These are phyloP conservation scores for Poecilia wingei DNA, from an alignment of 2,797 vertebrate species.

Conservation along the genomic window DNA sequence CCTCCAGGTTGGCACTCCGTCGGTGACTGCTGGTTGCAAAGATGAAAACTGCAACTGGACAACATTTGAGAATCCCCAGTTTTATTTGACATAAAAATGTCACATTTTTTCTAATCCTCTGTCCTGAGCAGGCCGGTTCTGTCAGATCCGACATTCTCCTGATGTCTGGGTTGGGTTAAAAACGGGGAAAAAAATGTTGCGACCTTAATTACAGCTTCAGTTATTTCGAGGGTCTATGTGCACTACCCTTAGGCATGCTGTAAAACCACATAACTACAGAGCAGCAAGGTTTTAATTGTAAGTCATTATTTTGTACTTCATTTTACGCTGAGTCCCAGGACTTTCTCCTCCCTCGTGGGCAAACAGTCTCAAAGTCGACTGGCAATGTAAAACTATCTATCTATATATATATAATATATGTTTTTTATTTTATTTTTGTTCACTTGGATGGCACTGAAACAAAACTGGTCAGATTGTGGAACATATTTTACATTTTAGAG, in stretches of 20 bases:
- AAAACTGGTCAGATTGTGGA: constrained; percentile 1
- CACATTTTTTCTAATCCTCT: neutral
- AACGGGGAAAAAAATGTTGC: constrained; percentile 59
- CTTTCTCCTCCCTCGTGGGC: constrained; percentile 74
- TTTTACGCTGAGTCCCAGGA: constrained; percentile 70
- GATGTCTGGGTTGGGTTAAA: constrained; percentile 64
- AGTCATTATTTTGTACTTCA: constrained; percentile 79
- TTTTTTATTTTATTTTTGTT: constrained; percentile 10
- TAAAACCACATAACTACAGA: constrained; percentile 80
- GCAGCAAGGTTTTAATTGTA: constrained; percentile 75
- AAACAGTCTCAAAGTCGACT: constrained; percentile 26
- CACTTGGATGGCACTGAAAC: constrained; percentile 16
- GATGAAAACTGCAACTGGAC: constrained; percentile 1
- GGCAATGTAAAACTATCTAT: neutral
- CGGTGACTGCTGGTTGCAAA: neutral
- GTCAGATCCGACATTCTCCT: constrained; percentile 54
- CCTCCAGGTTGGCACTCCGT: constrained; percentile 3
- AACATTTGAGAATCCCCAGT: constrained; percentile 22
- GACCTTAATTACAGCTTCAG: constrained; percentile 75
- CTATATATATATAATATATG: neutral
- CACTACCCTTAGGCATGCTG: constrained; percentile 68
- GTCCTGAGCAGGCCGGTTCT: constrained; percentile 31
- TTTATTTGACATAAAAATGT: constrained; percentile 4
- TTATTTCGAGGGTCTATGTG: constrained; percentile 74
- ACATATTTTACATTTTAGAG: neutral